A percentile compares a stretch with the other conserved stretches of the same genome.
These are phyloP conservation scores for Euplagia quadripunctaria DNA, from an alignment of 2,888 invertebrate genomes.

Conservation along the genomic window DNA sequence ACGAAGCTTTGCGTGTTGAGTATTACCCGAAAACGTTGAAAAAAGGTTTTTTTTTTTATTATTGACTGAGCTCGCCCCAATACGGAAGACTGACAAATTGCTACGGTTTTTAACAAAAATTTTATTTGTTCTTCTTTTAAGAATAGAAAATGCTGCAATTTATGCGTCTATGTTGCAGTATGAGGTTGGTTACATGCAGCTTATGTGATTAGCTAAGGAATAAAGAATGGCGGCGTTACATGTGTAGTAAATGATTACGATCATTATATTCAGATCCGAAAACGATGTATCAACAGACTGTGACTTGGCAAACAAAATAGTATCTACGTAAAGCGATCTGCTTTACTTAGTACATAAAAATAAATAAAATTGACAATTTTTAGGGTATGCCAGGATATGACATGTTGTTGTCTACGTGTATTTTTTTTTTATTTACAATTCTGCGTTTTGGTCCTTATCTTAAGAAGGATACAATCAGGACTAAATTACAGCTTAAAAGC, in stretches of 20 bases:
- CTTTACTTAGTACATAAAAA: no score
- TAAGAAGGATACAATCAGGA: background rate
- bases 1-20: slow-evolving; percentile 82
- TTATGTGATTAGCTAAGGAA: slow-evolving; percentile 30
- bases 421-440: background rate
- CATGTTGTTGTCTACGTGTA: no score
- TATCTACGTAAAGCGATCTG: no score
- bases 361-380: no score
- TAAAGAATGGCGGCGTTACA: slow-evolving; percentile 25
- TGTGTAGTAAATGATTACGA: no score
- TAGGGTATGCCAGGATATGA: no score
- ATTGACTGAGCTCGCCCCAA: slow-evolving; percentile 80
- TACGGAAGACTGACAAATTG: slow-evolving; percentile 83
- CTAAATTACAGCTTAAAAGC: background rate
- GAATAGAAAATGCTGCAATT: slow-evolving; percentile 43
- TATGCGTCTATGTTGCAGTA: slow-evolving; percentile 42
- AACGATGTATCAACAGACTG: no score
- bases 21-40: slow-evolving; percentile 75
- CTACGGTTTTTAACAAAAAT: slow-evolving; percentile 74
- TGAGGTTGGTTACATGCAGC: slow-evolving; percentile 28
- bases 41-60: slow-evolving; percentile 77
- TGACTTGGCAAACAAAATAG: no score
- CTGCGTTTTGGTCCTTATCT: background rate
- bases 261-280: no score
- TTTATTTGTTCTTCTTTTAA: slow-evolving; percentile 56